Percentiles rank a stretch among this genome's conserved stretches.
Evolutionary conservation across 2,888 invertebrate genomes (phyloP).

Genomic region (Euplexia lucipara): DNA sequence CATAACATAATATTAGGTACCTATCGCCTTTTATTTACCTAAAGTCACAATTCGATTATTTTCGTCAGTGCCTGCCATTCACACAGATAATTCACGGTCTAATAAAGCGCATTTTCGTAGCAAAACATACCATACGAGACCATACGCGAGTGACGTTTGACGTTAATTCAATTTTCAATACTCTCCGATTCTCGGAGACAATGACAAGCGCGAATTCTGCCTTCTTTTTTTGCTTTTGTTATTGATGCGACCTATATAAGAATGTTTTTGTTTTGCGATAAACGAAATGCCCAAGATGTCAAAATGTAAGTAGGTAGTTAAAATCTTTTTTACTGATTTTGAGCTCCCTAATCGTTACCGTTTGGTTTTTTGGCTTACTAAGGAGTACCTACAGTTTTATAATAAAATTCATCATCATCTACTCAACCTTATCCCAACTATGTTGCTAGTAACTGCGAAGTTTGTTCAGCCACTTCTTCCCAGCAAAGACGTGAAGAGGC

Average conservation of each 20-base stretch:
- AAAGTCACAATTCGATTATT: background rate
- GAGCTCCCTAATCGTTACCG: too few species aligned
- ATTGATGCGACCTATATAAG: slow-evolving; percentile 1
- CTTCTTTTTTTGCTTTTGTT: slow-evolving; percentile 6
- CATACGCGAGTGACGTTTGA: slow-evolving; percentile 45
- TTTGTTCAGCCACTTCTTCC: too few species aligned
- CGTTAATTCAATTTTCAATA: slow-evolving; percentile 50
- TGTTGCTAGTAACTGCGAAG: too few species aligned
- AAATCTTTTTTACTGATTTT: background rate
- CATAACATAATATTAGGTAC: too few species aligned
- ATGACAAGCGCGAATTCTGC: slow-evolving; percentile 19
- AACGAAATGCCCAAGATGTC: background rate
- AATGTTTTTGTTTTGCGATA: slow-evolving; percentile 3
- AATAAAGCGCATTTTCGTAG: slow-evolving; percentile 27
- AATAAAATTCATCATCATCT: too few species aligned
- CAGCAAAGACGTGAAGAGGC: too few species aligned
- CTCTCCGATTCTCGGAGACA: slow-evolving; percentile 18
- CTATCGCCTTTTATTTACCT: too few species aligned
- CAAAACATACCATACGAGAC: slow-evolving; percentile 25
- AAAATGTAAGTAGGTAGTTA: too few species aligned
- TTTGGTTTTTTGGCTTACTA: too few species aligned
- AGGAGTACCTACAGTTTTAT: too few species aligned
- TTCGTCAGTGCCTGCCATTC: slow-evolving; percentile 5
- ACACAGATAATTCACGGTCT: slow-evolving; percentile 1
- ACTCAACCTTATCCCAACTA: too few species aligned